These are phyloP conservation scores for Hyles vespertilio DNA, from an alignment of 1,140 invertebrate species.

Conservation along the genomic window DNA sequence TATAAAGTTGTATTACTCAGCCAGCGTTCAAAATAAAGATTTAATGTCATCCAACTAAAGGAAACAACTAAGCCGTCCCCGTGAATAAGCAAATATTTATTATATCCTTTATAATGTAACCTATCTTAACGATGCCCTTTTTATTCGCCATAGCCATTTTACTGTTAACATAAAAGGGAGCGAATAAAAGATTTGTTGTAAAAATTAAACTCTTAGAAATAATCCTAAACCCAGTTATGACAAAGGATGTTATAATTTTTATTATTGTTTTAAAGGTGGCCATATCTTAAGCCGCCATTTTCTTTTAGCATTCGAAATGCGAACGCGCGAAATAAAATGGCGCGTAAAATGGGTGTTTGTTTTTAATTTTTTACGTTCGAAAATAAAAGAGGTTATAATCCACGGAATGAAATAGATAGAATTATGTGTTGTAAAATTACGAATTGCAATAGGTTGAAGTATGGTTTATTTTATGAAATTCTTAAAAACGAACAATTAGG, in stretches of 20 bases:
- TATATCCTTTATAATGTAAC: constrained; percentile 41
- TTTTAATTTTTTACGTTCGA: constrained; percentile 36
- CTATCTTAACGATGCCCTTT: constrained; percentile 44
- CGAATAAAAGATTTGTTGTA: constrained; percentile 60
- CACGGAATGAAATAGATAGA: not conserved
- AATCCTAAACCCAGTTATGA: constrained; percentile 41
- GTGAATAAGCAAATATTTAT: constrained; percentile 10
- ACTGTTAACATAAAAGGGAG: constrained; percentile 48
- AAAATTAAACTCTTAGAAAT: constrained; percentile 63
- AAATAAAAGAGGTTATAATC: constrained; percentile 23
- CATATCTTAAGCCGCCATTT: constrained; percentile 40
- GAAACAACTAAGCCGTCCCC: too few relatives aligned
- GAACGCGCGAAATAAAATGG: constrained; percentile 46
- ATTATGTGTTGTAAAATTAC: not conserved
- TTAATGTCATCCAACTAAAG: too few relatives aligned
- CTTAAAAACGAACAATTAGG: too few relatives aligned
- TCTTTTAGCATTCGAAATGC: constrained; percentile 58
- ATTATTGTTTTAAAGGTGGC: constrained; percentile 52
- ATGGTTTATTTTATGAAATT: too few relatives aligned
- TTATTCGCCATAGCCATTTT: constrained; percentile 45
- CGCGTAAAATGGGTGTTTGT: constrained; percentile 44
- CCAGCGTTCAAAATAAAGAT: too few relatives aligned
- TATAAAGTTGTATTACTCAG: too few relatives aligned
- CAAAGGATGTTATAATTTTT: constrained; percentile 50
- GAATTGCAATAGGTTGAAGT: not conserved